Base-by-base conservation (phyloP, 2,113 vertebrate species). In the Myanophis thanlyinensis region DNA sequence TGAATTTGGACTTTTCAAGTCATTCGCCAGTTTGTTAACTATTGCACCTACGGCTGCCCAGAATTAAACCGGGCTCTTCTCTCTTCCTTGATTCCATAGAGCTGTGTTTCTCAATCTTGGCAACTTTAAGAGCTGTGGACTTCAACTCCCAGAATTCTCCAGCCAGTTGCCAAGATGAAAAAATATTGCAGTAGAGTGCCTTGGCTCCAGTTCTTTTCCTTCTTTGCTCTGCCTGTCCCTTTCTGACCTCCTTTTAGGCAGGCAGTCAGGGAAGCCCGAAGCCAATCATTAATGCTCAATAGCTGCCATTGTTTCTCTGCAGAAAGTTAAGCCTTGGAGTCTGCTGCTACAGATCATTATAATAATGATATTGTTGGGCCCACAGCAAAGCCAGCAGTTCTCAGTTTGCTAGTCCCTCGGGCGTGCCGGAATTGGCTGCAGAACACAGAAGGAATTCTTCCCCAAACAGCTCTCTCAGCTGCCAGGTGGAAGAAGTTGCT, bases 321-420 rank as follows among this genome's bases (percentile, higher is more conserved):
- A 46, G 90, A 89, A 94, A 89, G 46, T 90, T 94, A 49, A 91
- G 92, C 92, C 44, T 95, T 92, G 93, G 92, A 93, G 48, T 52
- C 94, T 94, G 92, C 95, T 96, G 56, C 86, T 86, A 95, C 35
- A 44, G 87, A 91, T 91, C 89, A 95, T 96, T 96, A 96, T 89
- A 94, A 85, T 95, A 95, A 95, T 95, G 84, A 94, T 13, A 22
- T 59, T 93, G 94, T 88, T 93, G 93, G 93, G 20, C 92, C 46
- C 51, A 62, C 85, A 93, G n/a, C 0, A 0, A 90, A 95, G 84
- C 89, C 89, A 94, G 23, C 91, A 53, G 10, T 86, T 93, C 27
- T 92, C 0, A 89, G 15, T 93, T 95, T 90, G 89, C 87, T 88
- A 90, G 87, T 85, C 92, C 73, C 54, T 93, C 88, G 92, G 91